Base-by-base conservation (phyloP, 2,113 vertebrate species). In the Myotis yumanensis region DNA sequence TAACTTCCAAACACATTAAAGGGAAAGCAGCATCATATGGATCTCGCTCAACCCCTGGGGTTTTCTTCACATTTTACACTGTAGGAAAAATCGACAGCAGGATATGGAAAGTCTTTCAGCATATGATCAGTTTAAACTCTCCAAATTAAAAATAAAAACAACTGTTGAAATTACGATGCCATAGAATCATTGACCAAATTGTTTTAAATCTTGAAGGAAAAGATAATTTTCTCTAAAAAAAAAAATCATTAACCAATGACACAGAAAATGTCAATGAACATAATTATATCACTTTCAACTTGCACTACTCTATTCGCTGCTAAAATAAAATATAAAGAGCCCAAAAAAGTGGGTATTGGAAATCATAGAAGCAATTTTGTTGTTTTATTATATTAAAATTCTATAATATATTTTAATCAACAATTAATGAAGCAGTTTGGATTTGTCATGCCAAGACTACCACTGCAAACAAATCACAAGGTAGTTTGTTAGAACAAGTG, bases 351-450 rank as follows among this genome's bases (percentile, higher is more conserved):
- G 5, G 9, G 15, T 72, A 22, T 4, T 62, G 7, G 2, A 4
- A 40, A 54, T 88, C 32, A 69, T 10, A 95, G 54, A 11, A 66
- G 1, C 8, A 66, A 4, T 35, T 82, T 62, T 89, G 11, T 43
- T 85, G 5, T 69, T 84, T 95, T 66, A 84, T 51, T 64, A 48
- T 71, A 59, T 48, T 77, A 66, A 85, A 84, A 92, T 81, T 48
- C 0, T 37, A 17, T 82, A 64, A 2, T n/a, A 43, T 46, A 37
- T 57, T 35, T 35, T 92, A 48, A 75, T 7, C 46, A 46, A 37
- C n/a, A 77, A 69, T 30, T n/a, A 46, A 57, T 40, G 3, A 68
- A 14, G 81, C 10, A n/a, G 17, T 62, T 88, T 73, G 15, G 5
- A 64, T 77, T 40, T 88, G 10, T 77, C 23, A 28, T 48, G 40